Evolutionary conservation across 2,888 invertebrate genomes (phyloP).

Genomic region (Temnothorax ravouxi): DNA sequence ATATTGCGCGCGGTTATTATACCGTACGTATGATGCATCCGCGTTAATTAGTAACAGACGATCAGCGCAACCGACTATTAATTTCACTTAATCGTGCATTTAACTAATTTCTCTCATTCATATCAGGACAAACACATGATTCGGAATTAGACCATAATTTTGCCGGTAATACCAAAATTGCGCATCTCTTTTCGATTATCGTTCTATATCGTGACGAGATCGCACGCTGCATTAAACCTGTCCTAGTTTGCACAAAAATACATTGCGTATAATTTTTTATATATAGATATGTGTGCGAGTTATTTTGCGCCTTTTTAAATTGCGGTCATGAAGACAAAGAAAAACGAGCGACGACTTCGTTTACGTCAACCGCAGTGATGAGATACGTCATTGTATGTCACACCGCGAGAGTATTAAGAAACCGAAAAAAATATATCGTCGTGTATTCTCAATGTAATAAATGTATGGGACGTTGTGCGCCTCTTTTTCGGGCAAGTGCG

Average conservation of each 20-base stretch:
- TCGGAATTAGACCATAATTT: conserved; percentile 13
- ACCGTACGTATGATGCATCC: conserved; percentile 31
- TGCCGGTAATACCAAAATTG: conserved; percentile 18
- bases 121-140: conserved; percentile 8
- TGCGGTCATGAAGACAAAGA: background rate
- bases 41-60: conserved; percentile 39
- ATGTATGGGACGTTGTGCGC: conserved; percentile 43
- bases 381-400: conserved; percentile 3
- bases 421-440: background rate
- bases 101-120: conserved; percentile 29
- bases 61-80: conserved; percentile 22
- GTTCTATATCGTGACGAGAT: background rate
- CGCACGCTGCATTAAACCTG: background rate
- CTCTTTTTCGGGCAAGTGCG: conserved; percentile 43
- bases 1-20: background rate
- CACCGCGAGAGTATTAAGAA: conserved; percentile 1
- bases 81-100: conserved; percentile 29
- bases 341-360: background rate
- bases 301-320: background rate
- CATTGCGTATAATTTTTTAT: background rate
- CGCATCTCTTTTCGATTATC: background rate
- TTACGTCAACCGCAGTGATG: background rate
- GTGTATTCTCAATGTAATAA: conserved; percentile 42
- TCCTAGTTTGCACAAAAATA: background rate
- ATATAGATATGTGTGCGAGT: background rate